A percentile compares a stretch with the other conserved stretches of the same genome.
Conservation (phyloP, 2,888 invertebrate genomes). For the Bimastos eiseni region DNA sequence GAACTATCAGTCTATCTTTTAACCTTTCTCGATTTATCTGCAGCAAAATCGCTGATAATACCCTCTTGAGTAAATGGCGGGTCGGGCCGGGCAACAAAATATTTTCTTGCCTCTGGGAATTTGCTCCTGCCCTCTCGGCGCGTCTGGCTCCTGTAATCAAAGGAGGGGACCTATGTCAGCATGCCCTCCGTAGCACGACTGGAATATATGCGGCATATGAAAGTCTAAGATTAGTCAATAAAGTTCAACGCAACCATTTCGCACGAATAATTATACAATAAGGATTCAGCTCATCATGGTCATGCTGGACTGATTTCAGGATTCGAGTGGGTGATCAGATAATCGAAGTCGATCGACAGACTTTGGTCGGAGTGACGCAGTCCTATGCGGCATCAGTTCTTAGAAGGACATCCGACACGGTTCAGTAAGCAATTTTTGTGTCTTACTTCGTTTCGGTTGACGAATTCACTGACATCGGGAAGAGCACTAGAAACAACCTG, state of each 20-base stretch:
- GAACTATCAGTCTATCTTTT: too few species aligned
- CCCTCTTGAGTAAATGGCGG: too few species aligned
- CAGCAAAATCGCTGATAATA: too few species aligned
- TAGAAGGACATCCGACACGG: conserved; percentile 88
- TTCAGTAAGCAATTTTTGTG: conserved; percentile 67
- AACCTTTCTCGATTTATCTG: too few species aligned
- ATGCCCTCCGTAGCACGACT: background rate
- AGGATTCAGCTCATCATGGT: background rate
- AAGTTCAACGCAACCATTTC: background rate
- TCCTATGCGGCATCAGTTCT: conserved; percentile 97
- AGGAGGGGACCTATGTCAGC: background rate
- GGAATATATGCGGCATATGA: too few species aligned
- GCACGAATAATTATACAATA: too few species aligned
- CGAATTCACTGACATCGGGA: background rate
- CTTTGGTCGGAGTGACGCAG: conserved; percentile 96
- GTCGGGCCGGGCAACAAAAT: too few species aligned
- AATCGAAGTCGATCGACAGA: conserved; percentile 97
- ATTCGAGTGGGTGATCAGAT: conserved; percentile 90
- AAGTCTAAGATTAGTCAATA: background rate
- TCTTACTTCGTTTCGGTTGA: background rate
- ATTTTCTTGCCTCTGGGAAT: too few species aligned
- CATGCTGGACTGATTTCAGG: conserved; percentile 50
- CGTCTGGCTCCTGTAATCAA: too few species aligned
- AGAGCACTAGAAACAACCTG: background rate
- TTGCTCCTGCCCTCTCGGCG: too few species aligned